These are phyloP conservation scores for Morpho deidamia DNA, from an alignment of 2,888 invertebrate species.

Conservation along the genomic window DNA sequence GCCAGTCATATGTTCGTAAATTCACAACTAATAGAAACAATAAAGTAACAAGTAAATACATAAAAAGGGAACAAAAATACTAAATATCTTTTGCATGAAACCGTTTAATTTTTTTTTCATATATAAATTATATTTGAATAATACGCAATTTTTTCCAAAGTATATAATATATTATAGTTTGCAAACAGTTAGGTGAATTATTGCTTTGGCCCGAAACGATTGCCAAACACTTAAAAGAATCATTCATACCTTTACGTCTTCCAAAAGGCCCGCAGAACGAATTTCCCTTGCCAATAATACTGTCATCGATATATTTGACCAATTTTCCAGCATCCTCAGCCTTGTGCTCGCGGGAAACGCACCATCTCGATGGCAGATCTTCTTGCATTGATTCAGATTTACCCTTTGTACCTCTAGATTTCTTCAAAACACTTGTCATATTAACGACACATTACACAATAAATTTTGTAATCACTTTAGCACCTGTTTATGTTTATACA, in stretches of 20 bases:
- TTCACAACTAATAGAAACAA: no score
- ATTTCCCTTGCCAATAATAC: conserved; percentile 88
- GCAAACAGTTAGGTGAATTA: not conserved
- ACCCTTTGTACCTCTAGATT: conserved; percentile 67
- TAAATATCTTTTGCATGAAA: no score
- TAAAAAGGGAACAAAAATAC: no score
- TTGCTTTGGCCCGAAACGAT: not conserved
- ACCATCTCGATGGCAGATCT: conserved; percentile 66
- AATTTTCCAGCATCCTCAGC: conserved; percentile 84
- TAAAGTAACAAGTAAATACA: no score
- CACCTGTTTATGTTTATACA: conserved; percentile 5
- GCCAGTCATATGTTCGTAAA: no score
- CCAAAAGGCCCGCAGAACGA: conserved; percentile 91
- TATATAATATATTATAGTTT: not conserved
- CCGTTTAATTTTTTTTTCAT: no score
- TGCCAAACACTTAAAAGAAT: not conserved
- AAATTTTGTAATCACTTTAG: conserved; percentile 21
- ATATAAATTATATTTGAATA: no score
- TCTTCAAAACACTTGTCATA: conserved; percentile 76
- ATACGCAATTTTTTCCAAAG: no score
- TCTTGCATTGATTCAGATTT: conserved; percentile 77
- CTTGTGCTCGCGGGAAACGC: conserved; percentile 61
- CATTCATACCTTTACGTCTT: conserved; percentile 84
- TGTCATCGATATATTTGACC: conserved; percentile 88
- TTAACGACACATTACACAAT: conserved; percentile 59